Base-by-base conservation (phyloP, 2,113 vertebrate species). In the Neotoma lepida region DNA sequence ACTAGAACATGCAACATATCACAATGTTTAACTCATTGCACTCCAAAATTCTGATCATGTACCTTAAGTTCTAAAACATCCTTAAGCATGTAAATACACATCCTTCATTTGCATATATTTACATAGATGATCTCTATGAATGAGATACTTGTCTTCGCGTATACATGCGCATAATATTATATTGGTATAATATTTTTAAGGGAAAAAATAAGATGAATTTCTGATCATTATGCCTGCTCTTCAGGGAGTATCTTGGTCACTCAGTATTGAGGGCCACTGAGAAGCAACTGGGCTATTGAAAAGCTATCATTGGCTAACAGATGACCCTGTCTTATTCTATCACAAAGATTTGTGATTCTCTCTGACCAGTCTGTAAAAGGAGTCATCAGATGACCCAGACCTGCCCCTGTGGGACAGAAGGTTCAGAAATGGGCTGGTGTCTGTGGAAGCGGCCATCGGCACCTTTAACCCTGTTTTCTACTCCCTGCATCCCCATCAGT, bases 161-260 rank as follows among this genome's bases (percentile, higher is more conserved):
- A 41, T 15, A 64, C 10, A 71, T n/a, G 3, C 2, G 28, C 39
- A 35, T 26, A 54, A 61, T 17, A 68, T 35, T 33, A 39, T 14
- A 63, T 18, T 56, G 49, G 93, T 77, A 71, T 76, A 35, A 80
- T 28, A 80, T 84, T 70, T 94, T 73, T 39, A 56, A 90, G 76
- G 66, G 44, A 74, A 88, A 58, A 68, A 33, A 17, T 41, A 91
- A 82, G 39, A 18, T 78, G 33, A 68, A 44, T 44, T 90, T 66
- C 24, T 88, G 61, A 92, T 77, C 33, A 78, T 71, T 70, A 14
- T 33, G 14, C 20, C 28, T 41, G 13, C 14, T 64, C 20, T 58
- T 94, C 6, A 12, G n/a, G 61, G 2, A 63, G 6, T 46, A 1
- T 46, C 61, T 73, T 84, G 26, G 39, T 63, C 39, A 26, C 20